Percentiles rank a stretch among this genome's conserved stretches.
These are phyloP conservation scores for Brienomyrus brachyistius DNA, from an alignment of 2,113 vertebrate genomes.

Conservation along the genomic window DNA sequence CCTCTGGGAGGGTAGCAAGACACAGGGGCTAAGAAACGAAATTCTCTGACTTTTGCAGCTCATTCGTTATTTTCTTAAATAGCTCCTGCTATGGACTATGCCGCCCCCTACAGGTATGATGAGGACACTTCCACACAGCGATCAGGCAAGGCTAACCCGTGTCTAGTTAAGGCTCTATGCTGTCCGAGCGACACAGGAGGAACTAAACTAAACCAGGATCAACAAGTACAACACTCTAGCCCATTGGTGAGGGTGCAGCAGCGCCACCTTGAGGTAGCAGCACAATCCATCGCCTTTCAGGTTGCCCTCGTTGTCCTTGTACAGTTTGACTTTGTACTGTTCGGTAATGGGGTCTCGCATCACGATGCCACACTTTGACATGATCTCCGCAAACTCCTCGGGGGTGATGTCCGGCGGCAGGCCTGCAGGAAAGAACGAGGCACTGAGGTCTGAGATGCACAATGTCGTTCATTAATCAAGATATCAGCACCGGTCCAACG, in stretches of 20 bases:
- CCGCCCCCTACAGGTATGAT: neutral
- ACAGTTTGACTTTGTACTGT: slow-evolving; percentile 92
- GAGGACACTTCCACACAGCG: neutral
- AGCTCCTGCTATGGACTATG: neutral
- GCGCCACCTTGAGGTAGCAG: slow-evolving; percentile 89
- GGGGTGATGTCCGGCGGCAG: slow-evolving; percentile 84
- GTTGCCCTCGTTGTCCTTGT: slow-evolving; percentile 88
- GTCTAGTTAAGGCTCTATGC: neutral
- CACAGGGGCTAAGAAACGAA: neutral
- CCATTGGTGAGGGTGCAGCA: neutral
- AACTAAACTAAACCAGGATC: neutral
- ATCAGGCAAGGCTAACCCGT: neutral
- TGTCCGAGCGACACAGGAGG: neutral
- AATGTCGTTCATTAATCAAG: neutral
- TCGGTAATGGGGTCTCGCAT: slow-evolving; percentile 87
- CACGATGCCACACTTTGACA: slow-evolving; percentile 92
- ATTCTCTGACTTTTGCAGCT: neutral
- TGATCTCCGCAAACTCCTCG: slow-evolving; percentile 84
- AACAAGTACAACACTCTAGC: no score
- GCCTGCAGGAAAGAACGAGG: slow-evolving; percentile 52
- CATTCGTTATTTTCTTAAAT: neutral
- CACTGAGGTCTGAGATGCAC: neutral
- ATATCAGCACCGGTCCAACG: neutral
- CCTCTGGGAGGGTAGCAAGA: slow-evolving; percentile 56
- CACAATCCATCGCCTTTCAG: slow-evolving; percentile 95